Base-by-base conservation (phyloP, 2,113 vertebrate species). In the Megaceryle torquata region DNA sequence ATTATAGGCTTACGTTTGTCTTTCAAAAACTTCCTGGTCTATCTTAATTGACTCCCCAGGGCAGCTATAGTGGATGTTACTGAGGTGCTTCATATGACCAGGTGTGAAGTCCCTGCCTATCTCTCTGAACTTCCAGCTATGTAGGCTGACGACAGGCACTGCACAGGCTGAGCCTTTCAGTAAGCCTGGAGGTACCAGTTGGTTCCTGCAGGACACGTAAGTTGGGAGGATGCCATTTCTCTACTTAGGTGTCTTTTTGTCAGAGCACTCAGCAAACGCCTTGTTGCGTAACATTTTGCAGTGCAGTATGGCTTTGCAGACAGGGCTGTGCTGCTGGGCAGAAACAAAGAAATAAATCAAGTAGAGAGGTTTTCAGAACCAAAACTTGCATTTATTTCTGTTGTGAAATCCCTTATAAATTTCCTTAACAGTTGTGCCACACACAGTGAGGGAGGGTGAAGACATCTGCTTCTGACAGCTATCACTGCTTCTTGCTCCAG, bases 91-190 rank as follows among this genome's bases (percentile, higher is more conserved):
- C 13, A 11, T 26, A 26, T 48, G n/a, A 53, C 35, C 1, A 0
- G 44, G 15, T 2, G 0, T n/a, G 48, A 51, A 43, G 48, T 8
- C 15, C 25, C 28, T 28, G 22, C 70, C 37, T 18, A 11, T 25
- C 33, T 63, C 59, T 31, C 60, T n/a, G 5, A 63, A 22, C 33
- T 61, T 9, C 20, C 54, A 33, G 51, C 50, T 54, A 31, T 1
- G 0, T 7, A 15, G 50, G 72, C n/a, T 16, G 63, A 26, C 29
- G 20, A 5, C 0, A 0, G 53, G 50, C 2, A 1, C 80, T 37
- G 44, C 25, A 6, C 65, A 44, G 63, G 50, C 53, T 80, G 59
- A 83, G 21, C 26, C 25, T 67, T 65, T 51, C 2, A 0, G 16
- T 31, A 15, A 81, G 61, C 39, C 46, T 13, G 7, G 24, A 59